Evolutionary conservation across 2,113 vertebrate species (phyloP).

Genomic region (Eolophus roseicapilla): DNA sequence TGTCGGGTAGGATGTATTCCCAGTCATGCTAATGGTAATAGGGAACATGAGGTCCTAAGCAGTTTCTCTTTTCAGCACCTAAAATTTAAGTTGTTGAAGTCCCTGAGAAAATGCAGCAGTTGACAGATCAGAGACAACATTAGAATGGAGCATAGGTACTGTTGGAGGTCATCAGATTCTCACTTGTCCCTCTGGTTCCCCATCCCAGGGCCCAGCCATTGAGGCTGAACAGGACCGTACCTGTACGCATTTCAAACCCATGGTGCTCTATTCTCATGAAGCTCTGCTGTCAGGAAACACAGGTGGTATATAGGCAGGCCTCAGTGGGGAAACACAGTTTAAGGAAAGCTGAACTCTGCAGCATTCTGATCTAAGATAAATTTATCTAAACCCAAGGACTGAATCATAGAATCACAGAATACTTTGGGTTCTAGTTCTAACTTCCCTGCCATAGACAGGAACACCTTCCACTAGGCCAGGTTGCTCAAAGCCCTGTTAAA

Average conservation of each 20-base stretch:
- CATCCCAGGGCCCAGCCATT: not conserved
- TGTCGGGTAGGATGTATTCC: not conserved
- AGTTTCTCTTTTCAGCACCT: not conserved
- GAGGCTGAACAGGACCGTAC: not conserved
- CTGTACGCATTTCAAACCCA: fast-evolving
- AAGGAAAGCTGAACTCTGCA: not conserved
- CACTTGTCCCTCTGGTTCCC: not conserved
- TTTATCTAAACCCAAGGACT: not conserved
- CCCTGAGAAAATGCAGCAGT: not conserved
- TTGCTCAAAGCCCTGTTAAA: not conserved
- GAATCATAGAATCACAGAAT: not conserved
- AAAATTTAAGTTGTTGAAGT: not conserved
- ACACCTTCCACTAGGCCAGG: not conserved
- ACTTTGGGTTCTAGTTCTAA: not conserved
- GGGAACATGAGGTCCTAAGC: not conserved
- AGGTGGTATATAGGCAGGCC: not conserved
- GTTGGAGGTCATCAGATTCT: not conserved
- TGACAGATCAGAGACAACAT: not conserved
- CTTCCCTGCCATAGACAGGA: not conserved
- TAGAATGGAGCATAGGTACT: not conserved
- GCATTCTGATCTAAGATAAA: not conserved
- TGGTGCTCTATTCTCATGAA: not conserved
- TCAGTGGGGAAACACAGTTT: not conserved
- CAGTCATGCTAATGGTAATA: not conserved
- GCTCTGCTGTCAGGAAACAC: not conserved